phyloP scores from a whole-genome alignment of 1,140 invertebrate genomes.

The Drusus annulatus region DNA sequence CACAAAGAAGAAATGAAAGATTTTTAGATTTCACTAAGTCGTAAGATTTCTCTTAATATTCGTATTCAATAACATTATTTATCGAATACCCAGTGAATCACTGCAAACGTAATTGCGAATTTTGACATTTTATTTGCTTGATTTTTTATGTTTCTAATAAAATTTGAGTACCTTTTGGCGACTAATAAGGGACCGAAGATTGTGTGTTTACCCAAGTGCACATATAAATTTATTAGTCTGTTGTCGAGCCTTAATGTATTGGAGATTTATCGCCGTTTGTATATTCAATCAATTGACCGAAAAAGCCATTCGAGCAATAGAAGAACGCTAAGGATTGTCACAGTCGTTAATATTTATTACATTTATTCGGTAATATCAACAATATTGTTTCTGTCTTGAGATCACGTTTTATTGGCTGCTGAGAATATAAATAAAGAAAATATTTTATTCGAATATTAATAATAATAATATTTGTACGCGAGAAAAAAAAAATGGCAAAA shows the following conservation, averaged over 20 bases:
- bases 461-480: too few relatives aligned
- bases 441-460: not conserved
- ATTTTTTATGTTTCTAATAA: conserved; percentile 14
- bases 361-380: not conserved
- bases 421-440: too few relatives aligned
- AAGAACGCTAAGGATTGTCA: conserved; percentile 5
- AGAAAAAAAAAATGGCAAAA: too few relatives aligned
- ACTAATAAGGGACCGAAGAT: conserved; percentile 24
- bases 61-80: conserved; percentile 2
- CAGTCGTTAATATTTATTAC: conserved; percentile 26
- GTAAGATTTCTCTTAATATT: not conserved
- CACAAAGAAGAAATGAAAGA: too few relatives aligned
- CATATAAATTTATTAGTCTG: not conserved
- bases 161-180: not conserved
- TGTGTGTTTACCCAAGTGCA: not conserved
- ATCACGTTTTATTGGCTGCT: not conserved
- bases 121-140: not conserved
- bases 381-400: not conserved
- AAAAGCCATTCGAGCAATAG: not conserved
- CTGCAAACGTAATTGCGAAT: not conserved
- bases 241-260: not conserved
- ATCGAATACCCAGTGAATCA: not conserved
- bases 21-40: too few relatives aligned
- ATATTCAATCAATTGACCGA: conserved; percentile 33
- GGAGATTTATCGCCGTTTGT: conserved; percentile 9